These are phyloP conservation scores for Hirtodrosophila trivittata DNA, from an alignment of 2,888 invertebrate genomes.

Conservation along the genomic window DNA sequence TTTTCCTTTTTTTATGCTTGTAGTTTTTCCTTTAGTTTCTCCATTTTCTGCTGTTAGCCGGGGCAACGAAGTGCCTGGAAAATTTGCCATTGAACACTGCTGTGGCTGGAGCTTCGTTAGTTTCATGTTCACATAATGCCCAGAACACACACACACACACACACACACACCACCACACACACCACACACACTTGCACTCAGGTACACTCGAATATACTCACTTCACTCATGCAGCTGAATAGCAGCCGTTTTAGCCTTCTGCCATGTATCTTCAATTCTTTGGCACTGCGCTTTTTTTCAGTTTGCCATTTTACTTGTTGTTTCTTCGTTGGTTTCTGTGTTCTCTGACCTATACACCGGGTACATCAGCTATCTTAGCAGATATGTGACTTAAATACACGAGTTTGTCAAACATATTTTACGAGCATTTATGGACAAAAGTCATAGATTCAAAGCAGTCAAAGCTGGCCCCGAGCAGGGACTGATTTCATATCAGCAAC, in stretches of 20 bases:
- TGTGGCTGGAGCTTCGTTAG: conserved; percentile 59
- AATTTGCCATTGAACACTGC: conserved; percentile 31
- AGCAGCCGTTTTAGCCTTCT: conserved; percentile 61
- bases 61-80: conserved; percentile 18
- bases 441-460: no score
- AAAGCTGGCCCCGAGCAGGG: no score
- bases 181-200: conserved; percentile 18
- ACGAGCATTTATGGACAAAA: no score
- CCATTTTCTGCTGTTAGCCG: conserved; percentile 13
- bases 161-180: conserved; percentile 5
- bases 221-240: conserved; percentile 47
- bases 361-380: neutral
- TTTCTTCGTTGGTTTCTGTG: conserved; percentile 35
- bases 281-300: conserved; percentile 13
- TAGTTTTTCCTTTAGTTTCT: conserved; percentile 3
- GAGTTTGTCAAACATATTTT: no score
- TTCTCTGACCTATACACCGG: neutral
- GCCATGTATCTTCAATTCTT: conserved; percentile 63
- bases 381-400: neutral
- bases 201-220: conserved; percentile 27
- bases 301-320: conserved; percentile 35
- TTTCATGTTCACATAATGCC: conserved; percentile 39
- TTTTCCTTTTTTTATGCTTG: conserved; percentile 3
- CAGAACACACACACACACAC: conserved; percentile 16
- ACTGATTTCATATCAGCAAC: no score